Percentiles rank a stretch among this genome's conserved stretches.
Conservation (phyloP, 2,888 invertebrate genomes). For the Leptopilina myrica region DNA sequence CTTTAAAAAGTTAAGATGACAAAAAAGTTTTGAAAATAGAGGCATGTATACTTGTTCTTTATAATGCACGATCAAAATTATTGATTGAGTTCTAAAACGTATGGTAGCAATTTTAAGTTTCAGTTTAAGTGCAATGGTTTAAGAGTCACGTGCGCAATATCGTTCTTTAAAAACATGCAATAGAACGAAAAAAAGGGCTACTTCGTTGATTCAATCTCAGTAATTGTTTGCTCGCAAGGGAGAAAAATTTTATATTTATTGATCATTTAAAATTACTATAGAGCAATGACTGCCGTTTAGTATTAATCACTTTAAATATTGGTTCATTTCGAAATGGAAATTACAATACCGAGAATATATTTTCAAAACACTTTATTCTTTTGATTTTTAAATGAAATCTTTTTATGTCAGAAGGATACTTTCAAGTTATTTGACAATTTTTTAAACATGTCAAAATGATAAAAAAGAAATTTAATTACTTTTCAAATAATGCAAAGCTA, state of each 20-base stretch:
- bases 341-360: no score
- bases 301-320: no score
- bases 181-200: background rate
- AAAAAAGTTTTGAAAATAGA: constrained; percentile 52
- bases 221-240: constrained; percentile 15
- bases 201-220: constrained; percentile 22
- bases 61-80: constrained; percentile 48
- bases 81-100: constrained; percentile 51
- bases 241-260: constrained; percentile 8
- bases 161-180: constrained; percentile 26
- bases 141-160: constrained; percentile 44
- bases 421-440: no score
- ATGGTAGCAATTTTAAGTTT: constrained; percentile 21
- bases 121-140: background rate
- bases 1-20: constrained; percentile 69
- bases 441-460: no score
- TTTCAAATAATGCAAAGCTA: no score
- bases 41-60: constrained; percentile 58
- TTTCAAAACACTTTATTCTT: no score
- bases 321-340: no score
- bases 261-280: constrained; percentile 3
- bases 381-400: no score
- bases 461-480: no score
- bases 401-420: no score
- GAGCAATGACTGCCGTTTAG: constrained; percentile 5